Evolutionary conservation across 2,797 vertebrate species (phyloP).

Genomic region (Trichosurus vulpecula): DNA sequence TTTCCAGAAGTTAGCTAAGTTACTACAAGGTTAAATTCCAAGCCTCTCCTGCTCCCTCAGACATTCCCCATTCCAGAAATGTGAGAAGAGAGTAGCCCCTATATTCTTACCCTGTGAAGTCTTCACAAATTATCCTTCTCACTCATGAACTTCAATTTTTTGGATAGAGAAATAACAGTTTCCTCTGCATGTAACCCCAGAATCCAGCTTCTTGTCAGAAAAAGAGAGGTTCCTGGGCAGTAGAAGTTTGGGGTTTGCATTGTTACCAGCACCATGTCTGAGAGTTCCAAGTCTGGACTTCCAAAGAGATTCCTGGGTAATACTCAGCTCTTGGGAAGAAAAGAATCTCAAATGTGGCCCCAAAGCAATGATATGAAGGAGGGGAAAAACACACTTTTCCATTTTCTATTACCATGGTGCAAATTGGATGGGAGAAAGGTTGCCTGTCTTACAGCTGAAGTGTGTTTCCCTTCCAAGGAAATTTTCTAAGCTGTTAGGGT

Average conservation of each 20-base stretch:
- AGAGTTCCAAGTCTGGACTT: background rate
- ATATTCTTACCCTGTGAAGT: too few species aligned
- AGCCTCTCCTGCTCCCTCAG: too few species aligned
- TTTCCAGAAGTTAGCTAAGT: too few species aligned
- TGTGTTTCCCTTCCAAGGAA: background rate
- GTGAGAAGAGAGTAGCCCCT: too few species aligned
- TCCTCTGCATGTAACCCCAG: background rate
- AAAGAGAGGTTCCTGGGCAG: background rate
- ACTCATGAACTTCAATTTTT: background rate
- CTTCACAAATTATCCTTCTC: too few species aligned
- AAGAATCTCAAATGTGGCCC: background rate
- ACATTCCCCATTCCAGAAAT: too few species aligned
- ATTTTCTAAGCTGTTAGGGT: background rate
- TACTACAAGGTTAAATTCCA: too few species aligned
- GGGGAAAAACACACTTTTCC: background rate
- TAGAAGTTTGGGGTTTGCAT: background rate
- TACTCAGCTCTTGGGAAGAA: background rate
- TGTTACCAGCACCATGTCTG: background rate
- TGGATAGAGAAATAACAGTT: background rate
- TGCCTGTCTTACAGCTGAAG: background rate
- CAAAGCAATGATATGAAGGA: background rate
- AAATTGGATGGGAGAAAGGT: background rate
- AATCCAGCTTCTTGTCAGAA: background rate
- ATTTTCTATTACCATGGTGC: background rate
- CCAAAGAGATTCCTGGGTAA: background rate